Conservation (phyloP, 92 coral and sea anemone species). For the Plumapathes pennacea region DNA sequence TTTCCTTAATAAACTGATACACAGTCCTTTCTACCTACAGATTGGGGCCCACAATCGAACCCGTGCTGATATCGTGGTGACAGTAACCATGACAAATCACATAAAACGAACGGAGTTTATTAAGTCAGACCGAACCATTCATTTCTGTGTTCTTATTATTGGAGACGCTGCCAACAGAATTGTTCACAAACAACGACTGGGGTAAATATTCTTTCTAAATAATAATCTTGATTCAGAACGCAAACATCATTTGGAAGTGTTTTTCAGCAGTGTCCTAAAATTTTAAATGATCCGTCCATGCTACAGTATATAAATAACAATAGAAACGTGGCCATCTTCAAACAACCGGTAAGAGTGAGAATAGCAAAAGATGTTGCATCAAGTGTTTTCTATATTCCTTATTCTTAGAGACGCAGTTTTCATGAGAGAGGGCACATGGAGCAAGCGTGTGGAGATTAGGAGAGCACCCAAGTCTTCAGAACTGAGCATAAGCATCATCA, state of each 20-base stretch:
- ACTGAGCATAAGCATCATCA: slow-evolving; percentile 70
- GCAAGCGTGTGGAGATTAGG: slow-evolving; percentile 76
- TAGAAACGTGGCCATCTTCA: no score
- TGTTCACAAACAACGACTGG: slow-evolving; percentile 83
- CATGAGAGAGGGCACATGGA: slow-evolving; percentile 84
- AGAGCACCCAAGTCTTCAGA: slow-evolving; percentile 79
- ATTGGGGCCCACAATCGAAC: slow-evolving; percentile 62
- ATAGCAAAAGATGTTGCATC: no score
- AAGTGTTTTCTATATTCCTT: no score
- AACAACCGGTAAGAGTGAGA: no score
- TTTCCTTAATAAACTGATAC: no score
- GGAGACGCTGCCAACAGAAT: slow-evolving; percentile 81
- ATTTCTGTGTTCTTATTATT: slow-evolving; percentile 69
- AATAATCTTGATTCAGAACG: no score
- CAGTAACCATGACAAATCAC: slow-evolving; percentile 90
- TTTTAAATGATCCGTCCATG: no score
- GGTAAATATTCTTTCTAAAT: no score
- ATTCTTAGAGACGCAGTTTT: slow-evolving; percentile 89
- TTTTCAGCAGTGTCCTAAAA: no score
- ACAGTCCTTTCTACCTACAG: slow-evolving; percentile 18
- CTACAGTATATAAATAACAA: no score
- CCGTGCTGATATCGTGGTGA: slow-evolving; percentile 75
- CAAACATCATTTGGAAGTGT: no score
- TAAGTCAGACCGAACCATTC: slow-evolving; percentile 58
- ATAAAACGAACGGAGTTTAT: slow-evolving; percentile 68